phyloP scores from a whole-genome alignment of 2,888 invertebrate species.

The Drosophila anomalata region DNA sequence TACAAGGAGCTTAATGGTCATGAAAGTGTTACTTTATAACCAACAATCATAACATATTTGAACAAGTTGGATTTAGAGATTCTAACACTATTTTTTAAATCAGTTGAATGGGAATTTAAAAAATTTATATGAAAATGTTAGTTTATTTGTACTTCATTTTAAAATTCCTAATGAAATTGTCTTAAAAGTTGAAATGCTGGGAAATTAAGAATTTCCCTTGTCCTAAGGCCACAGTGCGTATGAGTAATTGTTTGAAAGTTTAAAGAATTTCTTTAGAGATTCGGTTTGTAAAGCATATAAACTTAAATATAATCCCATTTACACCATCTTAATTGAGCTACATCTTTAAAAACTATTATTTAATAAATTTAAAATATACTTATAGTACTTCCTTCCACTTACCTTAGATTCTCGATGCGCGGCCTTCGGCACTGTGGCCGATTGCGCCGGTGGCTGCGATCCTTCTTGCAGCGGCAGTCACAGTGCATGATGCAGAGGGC shows the following conservation, averaged over 20 bases:
- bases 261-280: too few species aligned
- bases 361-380: too few species aligned
- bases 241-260: background rate
- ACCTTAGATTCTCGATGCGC: conserved; percentile 86
- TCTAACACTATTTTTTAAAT: too few species aligned
- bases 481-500: conserved; percentile 94
- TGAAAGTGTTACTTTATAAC: background rate
- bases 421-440: conserved; percentile 86
- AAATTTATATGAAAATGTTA: too few species aligned
- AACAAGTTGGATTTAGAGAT: background rate
- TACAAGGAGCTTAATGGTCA: background rate
- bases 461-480: conserved; percentile 90
- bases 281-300: background rate
- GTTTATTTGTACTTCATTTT: too few species aligned
- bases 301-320: background rate
- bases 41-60: background rate
- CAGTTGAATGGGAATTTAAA: too few species aligned
- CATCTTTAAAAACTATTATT: too few species aligned
- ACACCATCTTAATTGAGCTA: too few species aligned
- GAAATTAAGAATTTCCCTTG: too few species aligned
- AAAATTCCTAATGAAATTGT: too few species aligned
- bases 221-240: background rate
- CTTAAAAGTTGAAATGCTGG: too few species aligned
- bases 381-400: conserved; percentile 60
- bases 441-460: conserved; percentile 87